Base-by-base conservation (phyloP, 2,113 vertebrate species). In the Sakesphorus luctuosus region DNA sequence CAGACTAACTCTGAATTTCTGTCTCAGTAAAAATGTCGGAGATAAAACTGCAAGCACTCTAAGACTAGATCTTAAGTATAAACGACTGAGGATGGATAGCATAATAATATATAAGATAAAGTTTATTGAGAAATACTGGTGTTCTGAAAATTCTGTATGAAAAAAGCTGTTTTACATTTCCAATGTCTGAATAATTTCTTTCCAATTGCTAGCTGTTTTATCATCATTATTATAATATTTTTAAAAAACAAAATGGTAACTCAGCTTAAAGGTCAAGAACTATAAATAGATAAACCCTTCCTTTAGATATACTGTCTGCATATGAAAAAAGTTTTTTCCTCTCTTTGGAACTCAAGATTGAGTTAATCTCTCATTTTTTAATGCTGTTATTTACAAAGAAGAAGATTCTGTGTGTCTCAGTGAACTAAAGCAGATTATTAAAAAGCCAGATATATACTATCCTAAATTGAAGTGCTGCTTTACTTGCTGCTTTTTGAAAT, bases 171-270 rank as follows among this genome's bases (percentile, higher is more conserved):
- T 89, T 95, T 87, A 26, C 67, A 85, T 83, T 90, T 46, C 31
- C 61, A 65, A 20, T 52, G 20, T 75, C 58, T 91, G 11, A 20
- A 40, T 73, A 84, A 78, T 84, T 84, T 80, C 26, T 87, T 83
- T 77, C 61, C 92, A 95, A 89, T 78, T 78, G 9, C 81, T 62
- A 58, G 49, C n/a, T 96, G 43, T 79, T 94, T 87, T 76, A 76
- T 94, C 89, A 89, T 79, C 36, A 36, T 71, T 75, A 58, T 82
- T 65, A 53, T 43, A 79, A 78, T 49, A 40, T 52, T 76, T 88
- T 87, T 62, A 35, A 11, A 50, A 90, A 92, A 75, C 20, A 87
- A 76, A 80, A 76, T 73, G 44, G 40, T 93, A 89, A 53, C 56
- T 89, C 44, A 89, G 13, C 73, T 76, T 87, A 87, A 91, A 95